phyloP scores from a whole-genome alignment of 2,888 invertebrate species.

The Eulithis prunata region DNA sequence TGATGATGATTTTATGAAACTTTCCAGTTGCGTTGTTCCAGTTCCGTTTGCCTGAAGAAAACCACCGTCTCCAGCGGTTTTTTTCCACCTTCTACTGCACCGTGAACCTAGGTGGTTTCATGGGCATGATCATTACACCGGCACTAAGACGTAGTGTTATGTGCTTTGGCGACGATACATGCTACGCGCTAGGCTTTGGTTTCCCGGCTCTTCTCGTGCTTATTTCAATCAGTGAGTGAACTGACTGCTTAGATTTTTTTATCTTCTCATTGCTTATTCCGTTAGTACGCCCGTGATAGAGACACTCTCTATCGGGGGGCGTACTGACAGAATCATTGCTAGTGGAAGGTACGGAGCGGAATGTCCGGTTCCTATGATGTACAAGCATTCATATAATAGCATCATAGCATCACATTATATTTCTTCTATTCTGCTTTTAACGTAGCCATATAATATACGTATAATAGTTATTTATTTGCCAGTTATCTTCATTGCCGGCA shows the following conservation, averaged over 20 bases:
- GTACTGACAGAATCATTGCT: too few species aligned
- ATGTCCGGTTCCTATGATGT: too few species aligned
- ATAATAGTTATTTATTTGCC: conserved; percentile 1
- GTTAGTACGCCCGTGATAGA: too few species aligned
- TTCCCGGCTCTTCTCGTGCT: conserved; percentile 90
- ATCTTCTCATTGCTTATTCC: too few species aligned
- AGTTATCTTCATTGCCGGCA: conserved; percentile 90
- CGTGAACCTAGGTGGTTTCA: conserved; percentile 88
- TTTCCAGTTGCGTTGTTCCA: conserved; percentile 35
- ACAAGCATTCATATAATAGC: too few species aligned
- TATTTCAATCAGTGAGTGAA: conserved; percentile 84
- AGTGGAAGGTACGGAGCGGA: too few species aligned
- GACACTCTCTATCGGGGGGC: too few species aligned
- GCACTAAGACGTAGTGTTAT: conserved; percentile 86
- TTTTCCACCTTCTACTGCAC: conserved; percentile 94
- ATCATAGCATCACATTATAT: too few species aligned
- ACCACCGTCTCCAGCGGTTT: conserved; percentile 87
- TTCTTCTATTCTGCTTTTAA: too few species aligned
- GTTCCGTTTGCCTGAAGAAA: conserved; percentile 88
- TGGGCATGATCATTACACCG: conserved; percentile 89
- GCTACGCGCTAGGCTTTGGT: conserved; percentile 90
- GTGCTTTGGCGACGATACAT: conserved; percentile 88
- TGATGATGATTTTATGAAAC: too few species aligned
- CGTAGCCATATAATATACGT: too few species aligned
- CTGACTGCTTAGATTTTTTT: too few species aligned